Percentiles rank a stretch among this genome's conserved stretches.
phyloP scores from a whole-genome alignment of 2,888 invertebrate genomes.

The Homarus gammarus region DNA sequence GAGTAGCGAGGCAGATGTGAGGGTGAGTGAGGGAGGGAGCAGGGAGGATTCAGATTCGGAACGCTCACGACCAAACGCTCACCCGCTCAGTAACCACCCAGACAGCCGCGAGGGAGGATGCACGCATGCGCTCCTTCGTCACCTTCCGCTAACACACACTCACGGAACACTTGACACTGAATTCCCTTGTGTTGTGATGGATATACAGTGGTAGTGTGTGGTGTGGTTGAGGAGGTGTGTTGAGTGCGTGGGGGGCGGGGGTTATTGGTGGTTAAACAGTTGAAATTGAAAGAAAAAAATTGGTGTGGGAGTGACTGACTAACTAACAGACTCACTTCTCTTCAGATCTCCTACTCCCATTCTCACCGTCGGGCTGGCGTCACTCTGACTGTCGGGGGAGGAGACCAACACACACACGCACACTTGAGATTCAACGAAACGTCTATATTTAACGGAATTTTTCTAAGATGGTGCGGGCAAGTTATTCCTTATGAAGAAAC shows the following conservation, averaged over 20 bases:
- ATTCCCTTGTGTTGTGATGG: background rate
- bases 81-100: conserved; percentile 32
- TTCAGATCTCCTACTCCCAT: no score
- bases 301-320: no score
- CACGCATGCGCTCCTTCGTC: conserved; percentile 28
- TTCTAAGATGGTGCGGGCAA: no score
- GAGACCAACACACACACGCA: no score
- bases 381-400: no score
- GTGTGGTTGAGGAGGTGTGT: background rate
- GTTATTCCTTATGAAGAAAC: no score
- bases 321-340: no score
- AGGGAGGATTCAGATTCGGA: no score
- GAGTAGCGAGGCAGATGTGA: background rate
- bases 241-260: no score
- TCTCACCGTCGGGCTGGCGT: no score
- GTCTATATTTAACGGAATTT: no score
- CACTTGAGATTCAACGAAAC: no score
- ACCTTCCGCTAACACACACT: background rate
- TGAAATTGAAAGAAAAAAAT: background rate
- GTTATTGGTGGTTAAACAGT: background rate
- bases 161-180: background rate
- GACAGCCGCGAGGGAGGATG: conserved; percentile 22
- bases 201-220: background rate
- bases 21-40: background rate
- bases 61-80: background rate